Percentiles rank a stretch among this genome's conserved stretches.
Conservation (phyloP, 2,888 invertebrate genomes). For the Caradrina kadenii region DNA sequence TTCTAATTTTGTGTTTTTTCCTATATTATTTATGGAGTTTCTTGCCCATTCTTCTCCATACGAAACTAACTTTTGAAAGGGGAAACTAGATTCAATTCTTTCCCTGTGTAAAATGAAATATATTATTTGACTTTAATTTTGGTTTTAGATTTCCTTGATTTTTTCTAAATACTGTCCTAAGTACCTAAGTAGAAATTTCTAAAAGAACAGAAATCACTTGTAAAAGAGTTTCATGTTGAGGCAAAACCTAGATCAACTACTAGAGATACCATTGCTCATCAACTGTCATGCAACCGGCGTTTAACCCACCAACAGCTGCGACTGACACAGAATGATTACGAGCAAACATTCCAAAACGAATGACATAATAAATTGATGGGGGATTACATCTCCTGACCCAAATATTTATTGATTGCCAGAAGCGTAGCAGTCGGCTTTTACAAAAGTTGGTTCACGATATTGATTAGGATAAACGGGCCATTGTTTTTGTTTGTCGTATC, state of each 20-base stretch:
- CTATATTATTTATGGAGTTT: no score
- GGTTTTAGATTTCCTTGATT: no score
- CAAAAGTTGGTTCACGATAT: slow-evolving; percentile 48
- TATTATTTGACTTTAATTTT: no score
- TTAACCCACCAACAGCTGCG: slow-evolving; percentile 2
- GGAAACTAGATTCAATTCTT: no score
- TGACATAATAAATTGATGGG: slow-evolving; percentile 43
- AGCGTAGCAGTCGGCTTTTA: slow-evolving; percentile 29
- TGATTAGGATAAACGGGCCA: slow-evolving; percentile 46
- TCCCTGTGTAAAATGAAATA: no score
- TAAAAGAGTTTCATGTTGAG: no score
- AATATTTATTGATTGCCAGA: slow-evolving; percentile 51
- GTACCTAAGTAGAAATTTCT: no score
- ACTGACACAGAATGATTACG: slow-evolving; percentile 19
- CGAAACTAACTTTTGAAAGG: no score
- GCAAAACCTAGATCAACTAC: neutral
- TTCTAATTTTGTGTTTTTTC: no score
- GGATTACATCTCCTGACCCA: slow-evolving; percentile 54
- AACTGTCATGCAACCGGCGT: neutral
- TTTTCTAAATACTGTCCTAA: no score
- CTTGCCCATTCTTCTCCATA: no score
- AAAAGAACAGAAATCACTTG: no score
- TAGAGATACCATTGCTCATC: neutral
- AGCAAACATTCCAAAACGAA: slow-evolving; percentile 47
- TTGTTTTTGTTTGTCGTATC: slow-evolving; percentile 48